Conservation (phyloP, 2,113 vertebrate genomes). For the Myotis brandtii region DNA sequence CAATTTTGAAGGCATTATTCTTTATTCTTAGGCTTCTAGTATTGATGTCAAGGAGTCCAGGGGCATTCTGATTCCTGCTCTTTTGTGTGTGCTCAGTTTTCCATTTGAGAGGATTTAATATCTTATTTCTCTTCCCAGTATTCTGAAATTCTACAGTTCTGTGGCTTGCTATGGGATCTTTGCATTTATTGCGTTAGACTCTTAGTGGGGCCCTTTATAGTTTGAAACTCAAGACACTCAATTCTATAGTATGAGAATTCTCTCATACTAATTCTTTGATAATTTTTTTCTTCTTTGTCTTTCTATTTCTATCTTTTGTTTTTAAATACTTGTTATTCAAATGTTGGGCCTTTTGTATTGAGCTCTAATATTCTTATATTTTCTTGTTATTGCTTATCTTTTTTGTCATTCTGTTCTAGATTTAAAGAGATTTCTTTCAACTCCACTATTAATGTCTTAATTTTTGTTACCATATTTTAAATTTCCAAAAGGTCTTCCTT, state of each 20-base stretch:
- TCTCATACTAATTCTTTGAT: not conserved
- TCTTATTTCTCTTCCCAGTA: not conserved
- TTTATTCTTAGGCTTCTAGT: not conserved
- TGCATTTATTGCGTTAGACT: not conserved
- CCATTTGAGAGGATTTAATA: not conserved
- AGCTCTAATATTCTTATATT: not conserved
- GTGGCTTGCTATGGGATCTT: not conserved
- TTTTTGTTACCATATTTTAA: not conserved
- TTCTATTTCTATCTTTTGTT: not conserved
- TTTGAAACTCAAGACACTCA: not conserved
- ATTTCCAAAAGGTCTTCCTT: not conserved
- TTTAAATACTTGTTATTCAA: not conserved
- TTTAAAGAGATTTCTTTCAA: conserved; percentile 3
- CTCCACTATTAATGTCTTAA: not conserved
- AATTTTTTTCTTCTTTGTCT: not conserved
- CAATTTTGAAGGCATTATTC: not conserved
- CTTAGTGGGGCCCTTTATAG: not conserved
- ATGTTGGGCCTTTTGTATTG: not conserved
- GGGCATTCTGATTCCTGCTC: not conserved
- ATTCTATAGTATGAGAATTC: not conserved
- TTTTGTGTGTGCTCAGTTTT: not conserved
- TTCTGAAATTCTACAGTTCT: not conserved
- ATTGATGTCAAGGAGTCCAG: not conserved
- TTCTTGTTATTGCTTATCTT: not conserved
- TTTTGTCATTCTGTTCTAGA: not conserved